Evolutionary conservation across 1,140 invertebrate genomes (phyloP), one percentile per base, ranked within the genome.

Genomic region (Asbolus verrucosus): DNA sequence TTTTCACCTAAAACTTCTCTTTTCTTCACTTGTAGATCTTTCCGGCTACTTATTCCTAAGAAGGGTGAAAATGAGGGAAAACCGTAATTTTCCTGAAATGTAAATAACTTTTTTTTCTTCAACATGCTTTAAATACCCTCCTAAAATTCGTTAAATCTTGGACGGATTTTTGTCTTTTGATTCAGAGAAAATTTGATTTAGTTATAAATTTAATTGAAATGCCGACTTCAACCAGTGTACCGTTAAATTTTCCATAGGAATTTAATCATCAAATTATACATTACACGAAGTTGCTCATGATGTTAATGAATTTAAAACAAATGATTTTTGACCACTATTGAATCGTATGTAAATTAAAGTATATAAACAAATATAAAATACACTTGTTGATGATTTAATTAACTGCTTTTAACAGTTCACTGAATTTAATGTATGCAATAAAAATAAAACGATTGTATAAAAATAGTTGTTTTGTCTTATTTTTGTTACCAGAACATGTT

Each of bases 121-220:
- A 54, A 30, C 46, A 24, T 54, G 11, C 46, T 54, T 21, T 54
- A 54, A 36, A 54, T 54, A 14, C 27, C 6, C 24, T n/a, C 9
- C 21, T 27, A n/a, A 24, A 54, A 54, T 27, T 54, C 19, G 19
- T 27, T 54, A 54, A 54, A 54, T 54, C 46, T 27, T 11, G n/a
- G 9, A 30, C 8, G 21, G 46, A 54, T 54, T 54, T 54, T 54
- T 54, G 46, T 54, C 46, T 54, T 54, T 54, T 11, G 46, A 54
- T 54, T 54, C 27, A 54, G 46, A 24, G 46, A 54, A 21, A 54
- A 54, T 54, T 54, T 54, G 46, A 54, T 54, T 54, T 54, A 54
- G 46, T 54, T 54, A 54, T 21, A 27, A 54, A 54, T 54, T 54
- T 54, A 54, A 54, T 54, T 54, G 46, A 54, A 54, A 54, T 54